These are phyloP conservation scores for Sebastes vulpes DNA, from an alignment of 2,797 vertebrate genomes.

Conservation along the genomic window DNA sequence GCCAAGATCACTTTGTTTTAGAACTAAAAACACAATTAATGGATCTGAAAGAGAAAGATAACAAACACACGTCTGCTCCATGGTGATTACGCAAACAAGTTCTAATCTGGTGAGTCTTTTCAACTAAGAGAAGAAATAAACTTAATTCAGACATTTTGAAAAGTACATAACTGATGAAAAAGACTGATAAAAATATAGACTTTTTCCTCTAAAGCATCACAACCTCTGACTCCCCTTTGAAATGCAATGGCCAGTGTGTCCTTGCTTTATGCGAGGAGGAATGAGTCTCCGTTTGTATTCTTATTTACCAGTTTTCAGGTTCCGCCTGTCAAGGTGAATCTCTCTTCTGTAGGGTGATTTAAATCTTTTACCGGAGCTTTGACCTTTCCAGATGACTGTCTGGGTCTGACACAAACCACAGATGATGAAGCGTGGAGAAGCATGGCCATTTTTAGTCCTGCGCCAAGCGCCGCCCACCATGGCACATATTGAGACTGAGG, in stretches of 20 bases:
- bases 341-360: conserved; percentile 78
- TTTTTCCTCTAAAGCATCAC: conserved; percentile 11
- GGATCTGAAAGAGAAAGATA: conserved; percentile 50
- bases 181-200: neutral
- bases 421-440: conserved; percentile 78
- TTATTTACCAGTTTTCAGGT: conserved; percentile 79
- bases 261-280: conserved; percentile 50
- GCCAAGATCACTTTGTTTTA: conserved; percentile 63
- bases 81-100: conserved; percentile 29
- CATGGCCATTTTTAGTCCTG: conserved; percentile 71
- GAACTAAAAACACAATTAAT: conserved; percentile 61
- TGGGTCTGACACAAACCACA: conserved; percentile 80
- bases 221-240: conserved; percentile 36
- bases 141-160: neutral
- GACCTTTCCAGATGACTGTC: conserved; percentile 85
- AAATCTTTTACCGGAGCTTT: conserved; percentile 83
- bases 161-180: conserved; percentile 14
- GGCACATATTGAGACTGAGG: conserved; percentile 7
- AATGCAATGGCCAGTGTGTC: conserved; percentile 38
- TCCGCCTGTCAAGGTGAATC: conserved; percentile 84
- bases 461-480: conserved; percentile 13
- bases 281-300: conserved; percentile 70
- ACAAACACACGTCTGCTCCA: conserved; percentile 11
- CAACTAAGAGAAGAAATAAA: neutral
- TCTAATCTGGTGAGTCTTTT: conserved; percentile 3